These are phyloP conservation scores for Andinoacara biseriatus DNA, from an alignment of 2,113 vertebrate species.

Conservation along the genomic window DNA sequence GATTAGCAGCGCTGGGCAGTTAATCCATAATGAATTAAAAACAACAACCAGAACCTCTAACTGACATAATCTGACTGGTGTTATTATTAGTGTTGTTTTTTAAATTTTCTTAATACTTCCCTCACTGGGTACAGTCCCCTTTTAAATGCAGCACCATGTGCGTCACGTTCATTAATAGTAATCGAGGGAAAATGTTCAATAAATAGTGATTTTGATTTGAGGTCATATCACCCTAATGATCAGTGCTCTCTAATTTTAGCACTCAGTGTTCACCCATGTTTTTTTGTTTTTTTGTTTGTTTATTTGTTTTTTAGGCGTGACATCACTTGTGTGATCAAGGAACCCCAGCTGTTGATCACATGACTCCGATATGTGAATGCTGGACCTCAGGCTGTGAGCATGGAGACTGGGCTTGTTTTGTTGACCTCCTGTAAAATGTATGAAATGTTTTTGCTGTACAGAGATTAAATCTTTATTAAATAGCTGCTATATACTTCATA, in stretches of 20 bases:
- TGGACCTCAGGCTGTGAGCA: background rate
- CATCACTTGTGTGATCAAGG: constrained; percentile 71
- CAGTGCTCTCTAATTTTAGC: background rate
- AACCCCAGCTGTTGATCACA: background rate
- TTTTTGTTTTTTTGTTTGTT: background rate
- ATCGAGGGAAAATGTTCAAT: too few species aligned
- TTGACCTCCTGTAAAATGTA: background rate
- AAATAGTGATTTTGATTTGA: too few species aligned
- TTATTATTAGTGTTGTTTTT: background rate
- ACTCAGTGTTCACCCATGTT: background rate
- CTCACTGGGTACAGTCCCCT: background rate
- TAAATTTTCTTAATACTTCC: background rate
- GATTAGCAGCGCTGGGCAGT: background rate
- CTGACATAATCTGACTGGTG: too few species aligned
- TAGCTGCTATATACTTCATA: background rate
- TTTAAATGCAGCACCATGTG: background rate
- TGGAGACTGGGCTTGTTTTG: rapidly evolving
- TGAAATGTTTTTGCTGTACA: constrained; percentile 50
- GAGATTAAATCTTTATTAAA: constrained; percentile 45
- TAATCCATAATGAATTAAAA: background rate
- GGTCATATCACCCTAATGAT: background rate
- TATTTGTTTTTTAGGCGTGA: constrained; percentile 68
- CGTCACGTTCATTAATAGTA: too few species aligned
- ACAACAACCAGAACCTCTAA: background rate
- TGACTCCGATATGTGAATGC: background rate